Percentiles rank a stretch among this genome's conserved stretches.
phyloP scores from a whole-genome alignment of 2,797 vertebrate species.

The Falco naumanni region DNA sequence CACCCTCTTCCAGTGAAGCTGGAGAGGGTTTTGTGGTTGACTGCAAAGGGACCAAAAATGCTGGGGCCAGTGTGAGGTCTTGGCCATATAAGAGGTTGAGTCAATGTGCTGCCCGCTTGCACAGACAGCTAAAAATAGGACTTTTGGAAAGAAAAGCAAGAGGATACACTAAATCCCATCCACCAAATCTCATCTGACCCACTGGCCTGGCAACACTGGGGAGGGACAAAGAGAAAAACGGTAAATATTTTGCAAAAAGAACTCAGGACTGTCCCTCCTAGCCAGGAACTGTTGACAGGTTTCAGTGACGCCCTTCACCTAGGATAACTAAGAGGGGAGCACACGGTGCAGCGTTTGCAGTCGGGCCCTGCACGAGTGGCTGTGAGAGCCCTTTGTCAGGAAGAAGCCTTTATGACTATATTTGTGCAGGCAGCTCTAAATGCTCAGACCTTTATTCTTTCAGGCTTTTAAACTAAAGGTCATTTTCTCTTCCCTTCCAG shows the following conservation, averaged over 20 bases:
- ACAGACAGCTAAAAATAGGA: not conserved
- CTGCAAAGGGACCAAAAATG: not conserved
- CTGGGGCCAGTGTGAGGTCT: not conserved
- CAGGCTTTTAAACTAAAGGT: constrained; percentile 80
- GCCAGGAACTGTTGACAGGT: constrained; percentile 15
- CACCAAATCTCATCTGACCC: accelerated
- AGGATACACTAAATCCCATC: not conserved
- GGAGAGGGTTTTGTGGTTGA: not conserved
- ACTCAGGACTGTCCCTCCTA: not conserved
- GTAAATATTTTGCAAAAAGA: not conserved
- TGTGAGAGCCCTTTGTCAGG: constrained; percentile 1
- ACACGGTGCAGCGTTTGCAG: accelerated
- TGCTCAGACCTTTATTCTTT: constrained; percentile 62
- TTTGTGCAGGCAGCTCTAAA: constrained; percentile 47
- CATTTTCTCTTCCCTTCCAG: constrained; percentile 80
- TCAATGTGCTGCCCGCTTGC: not conserved
- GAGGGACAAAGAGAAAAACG: not conserved
- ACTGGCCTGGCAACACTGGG: not conserved
- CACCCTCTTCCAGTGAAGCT: not conserved
- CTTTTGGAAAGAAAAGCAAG: not conserved
- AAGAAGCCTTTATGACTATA: constrained; percentile 52
- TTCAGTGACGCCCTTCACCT: constrained; percentile 23
- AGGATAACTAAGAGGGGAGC: not conserved
- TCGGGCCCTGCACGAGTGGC: accelerated
- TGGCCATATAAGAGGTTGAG: accelerated